Evolutionary conservation across 2,797 vertebrate genomes (phyloP), one percentile per base, ranked within the genome.

Genomic region (Catharus ustulatus): DNA sequence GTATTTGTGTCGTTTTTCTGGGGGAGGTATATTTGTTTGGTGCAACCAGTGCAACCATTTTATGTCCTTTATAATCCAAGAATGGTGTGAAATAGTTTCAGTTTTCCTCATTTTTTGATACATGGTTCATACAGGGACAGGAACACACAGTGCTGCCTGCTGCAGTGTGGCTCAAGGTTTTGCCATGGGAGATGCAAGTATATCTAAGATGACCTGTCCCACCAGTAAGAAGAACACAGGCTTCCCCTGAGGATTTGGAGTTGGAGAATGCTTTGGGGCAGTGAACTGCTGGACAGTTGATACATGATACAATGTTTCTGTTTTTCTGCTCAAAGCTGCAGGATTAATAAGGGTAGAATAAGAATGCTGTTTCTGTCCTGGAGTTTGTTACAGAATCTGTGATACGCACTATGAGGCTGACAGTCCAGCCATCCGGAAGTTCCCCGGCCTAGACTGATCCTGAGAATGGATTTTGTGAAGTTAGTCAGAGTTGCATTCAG

Each of bases 1-100:
- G 5, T 1, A 62, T 45, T 63, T 43, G 1, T n/a, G 12, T 63
- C 27, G 0, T 1, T 64, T 11, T 76, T 74, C 27, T 22, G 17
- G 12, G 5, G 19, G 11, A 68, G 4, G 11, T 58, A 34, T 32
- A 3, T 72, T 83, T 59, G 24, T 57, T 57, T 62, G 34, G 10
- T 89, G 26, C 15, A 62, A 10, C 8, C 11, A 49, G 34, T 49
- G 27, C 38, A 73, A 49, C 22, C 4, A 23, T 62, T 80, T 77
- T 4, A 19, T 38, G 18, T 48, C 32, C 18, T 59, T 85, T 83
- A 19, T 78, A 52, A 51, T 74, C n/a, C 52, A 84, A 57, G 24
- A 34, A 36, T 57, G 15, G 5, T 79, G 26, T 79, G 45, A 80
- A 91, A 77, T 64, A 13, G 36, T 69, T 90, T 38, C 26, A 16